Base-by-base conservation (phyloP, 2,888 invertebrate genomes). In the Meloe dianella region DNA sequence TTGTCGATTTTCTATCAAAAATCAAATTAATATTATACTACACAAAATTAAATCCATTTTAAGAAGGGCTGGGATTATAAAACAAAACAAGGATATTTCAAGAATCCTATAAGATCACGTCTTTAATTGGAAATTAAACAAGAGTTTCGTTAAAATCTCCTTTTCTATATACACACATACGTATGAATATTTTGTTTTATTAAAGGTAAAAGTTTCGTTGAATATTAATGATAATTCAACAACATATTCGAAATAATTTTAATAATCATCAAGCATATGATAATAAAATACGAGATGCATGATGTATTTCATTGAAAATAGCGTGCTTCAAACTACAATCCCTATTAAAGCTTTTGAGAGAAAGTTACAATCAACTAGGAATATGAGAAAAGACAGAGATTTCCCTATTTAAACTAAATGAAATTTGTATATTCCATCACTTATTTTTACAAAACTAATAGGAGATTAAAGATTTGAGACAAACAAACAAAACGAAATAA, bases 301-400 rank as follows among this genome's bases (percentile, higher is more conserved):
- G 54, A 54, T 54, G 27, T 27, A 54, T 54, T 54, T 6, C 54
- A 54, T 54, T 54, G 12, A 14, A 27, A 27, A 54, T 24, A 54
- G 54, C 54, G 7, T 5, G 54, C 24, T 27, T 54, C 27, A 12
- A 27, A 54, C 54, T 54, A 54, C 27, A 54, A 54, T 54, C 54
- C 54, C 54, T 54, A 27, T 27, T 54, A 14, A 54, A 27, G 54
- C 54, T 54, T 54, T 27, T 54, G 14, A 54, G 54, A 54, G 27
- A 27, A 54, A 54, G 54, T 54, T 27, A 27, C 27, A 54, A 54
- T 54, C 27, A 54, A 54, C 54, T 54, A 54, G 27, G 27, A 54
- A 54, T 54, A n/a, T 14, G 14, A 54, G 54, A 54, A 54, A 54
- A 54, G 24, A 54, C 54, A 24, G 27, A 54, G 54, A 54, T 24